These are phyloP conservation scores for Nasonia longicornis DNA, from an alignment of 1,140 invertebrate genomes.

Conservation along the genomic window DNA sequence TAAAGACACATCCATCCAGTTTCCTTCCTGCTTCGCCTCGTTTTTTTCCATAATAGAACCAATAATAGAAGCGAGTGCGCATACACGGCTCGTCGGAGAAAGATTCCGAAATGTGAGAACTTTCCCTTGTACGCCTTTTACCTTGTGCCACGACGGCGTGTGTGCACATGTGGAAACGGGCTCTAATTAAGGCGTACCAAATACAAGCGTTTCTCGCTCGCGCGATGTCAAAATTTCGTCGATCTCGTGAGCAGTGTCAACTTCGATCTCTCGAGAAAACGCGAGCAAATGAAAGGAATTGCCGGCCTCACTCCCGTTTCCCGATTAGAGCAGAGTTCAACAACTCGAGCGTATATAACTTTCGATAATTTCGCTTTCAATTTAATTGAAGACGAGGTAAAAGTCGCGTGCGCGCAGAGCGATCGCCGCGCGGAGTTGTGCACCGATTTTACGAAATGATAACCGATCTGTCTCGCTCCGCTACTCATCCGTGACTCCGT, in stretches of 20 bases:
- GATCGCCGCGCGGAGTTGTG: neutral
- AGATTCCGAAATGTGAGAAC: slow-evolving; percentile 21
- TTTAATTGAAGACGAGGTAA: slow-evolving; percentile 33
- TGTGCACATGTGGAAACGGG: neutral
- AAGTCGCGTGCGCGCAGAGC: neutral
- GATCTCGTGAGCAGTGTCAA: neutral
- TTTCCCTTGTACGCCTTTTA: slow-evolving; percentile 16
- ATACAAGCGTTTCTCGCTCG: neutral
- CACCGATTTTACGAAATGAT: neutral
- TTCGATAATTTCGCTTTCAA: slow-evolving; percentile 41
- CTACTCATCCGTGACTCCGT: slow-evolving; percentile 8
- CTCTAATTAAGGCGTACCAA: slow-evolving; percentile 21
- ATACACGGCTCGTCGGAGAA: neutral
- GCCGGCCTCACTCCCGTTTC: neutral
- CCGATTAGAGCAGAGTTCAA: slow-evolving; percentile 17
- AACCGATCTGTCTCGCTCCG: neutral
- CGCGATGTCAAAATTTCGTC: neutral
- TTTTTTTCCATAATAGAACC: neutral
- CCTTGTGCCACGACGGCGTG: neutral
- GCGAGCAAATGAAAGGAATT: too few species aligned
- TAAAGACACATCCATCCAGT: neutral
- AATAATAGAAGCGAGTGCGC: neutral
- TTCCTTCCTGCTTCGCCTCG: neutral
- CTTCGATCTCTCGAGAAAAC: too few species aligned
- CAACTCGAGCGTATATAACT: slow-evolving; percentile 27